Evolutionary conservation across 2,797 vertebrate genomes (phyloP).

Genomic region (Rhinogobio ventralis): DNA sequence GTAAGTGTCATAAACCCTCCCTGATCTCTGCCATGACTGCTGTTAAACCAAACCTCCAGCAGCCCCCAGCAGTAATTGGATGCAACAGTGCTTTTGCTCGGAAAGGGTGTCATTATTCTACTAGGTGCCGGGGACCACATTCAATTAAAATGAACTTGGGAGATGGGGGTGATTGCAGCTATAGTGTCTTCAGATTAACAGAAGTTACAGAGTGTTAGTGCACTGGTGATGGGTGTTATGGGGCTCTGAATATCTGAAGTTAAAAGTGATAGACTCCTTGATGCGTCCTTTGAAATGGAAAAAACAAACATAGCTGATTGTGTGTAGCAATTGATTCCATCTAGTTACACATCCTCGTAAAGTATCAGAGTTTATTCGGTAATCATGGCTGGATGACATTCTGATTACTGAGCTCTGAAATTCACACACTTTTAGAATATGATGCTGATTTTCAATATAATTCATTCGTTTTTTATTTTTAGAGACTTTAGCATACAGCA

Average conservation of each 20-base stretch:
- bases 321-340: background rate
- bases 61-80: conserved; percentile 55
- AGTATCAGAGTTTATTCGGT: conserved; percentile 23
- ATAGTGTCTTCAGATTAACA: background rate
- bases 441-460: conserved; percentile 49
- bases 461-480: background rate
- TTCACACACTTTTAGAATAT: conserved; percentile 33
- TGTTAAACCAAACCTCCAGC: conserved; percentile 24
- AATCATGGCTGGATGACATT: conserved; percentile 39
- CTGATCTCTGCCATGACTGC: conserved; percentile 26
- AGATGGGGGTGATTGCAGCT: conserved; percentile 39
- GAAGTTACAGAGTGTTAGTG: background rate
- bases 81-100: conserved; percentile 51
- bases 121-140: conserved; percentile 49
- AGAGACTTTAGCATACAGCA: background rate
- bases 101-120: conserved; percentile 53
- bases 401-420: conserved; percentile 46
- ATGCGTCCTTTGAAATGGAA: background rate
- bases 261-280: conserved; percentile 1
- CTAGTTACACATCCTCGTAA: background rate
- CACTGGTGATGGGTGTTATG: background rate
- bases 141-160: conserved; percentile 59
- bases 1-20: conserved; percentile 58
- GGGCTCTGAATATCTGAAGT: background rate
- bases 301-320: conserved; percentile 13